These are phyloP conservation scores for Cinara cedri DNA, from an alignment of 2,888 invertebrate genomes.

Conservation along the genomic window DNA sequence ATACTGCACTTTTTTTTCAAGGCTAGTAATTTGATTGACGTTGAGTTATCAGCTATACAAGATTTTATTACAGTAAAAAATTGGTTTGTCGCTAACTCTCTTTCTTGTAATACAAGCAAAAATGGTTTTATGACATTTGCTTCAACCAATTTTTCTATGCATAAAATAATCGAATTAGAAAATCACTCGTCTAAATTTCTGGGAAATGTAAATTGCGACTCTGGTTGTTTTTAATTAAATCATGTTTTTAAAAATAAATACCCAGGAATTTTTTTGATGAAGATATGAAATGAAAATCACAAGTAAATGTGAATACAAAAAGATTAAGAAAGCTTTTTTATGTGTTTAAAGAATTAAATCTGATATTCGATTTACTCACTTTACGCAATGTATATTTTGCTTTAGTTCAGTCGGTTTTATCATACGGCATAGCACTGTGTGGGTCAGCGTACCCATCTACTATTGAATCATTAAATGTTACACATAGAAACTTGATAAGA, in stretches of 20 bases:
- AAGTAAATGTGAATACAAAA: slow-evolving; percentile 16
- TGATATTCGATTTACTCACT: not conserved
- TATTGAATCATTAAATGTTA: no score
- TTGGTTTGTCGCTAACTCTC: not conserved
- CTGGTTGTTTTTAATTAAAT: slow-evolving; percentile 22
- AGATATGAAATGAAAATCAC: slow-evolving; percentile 14
- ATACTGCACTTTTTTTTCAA: no score
- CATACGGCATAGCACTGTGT: no score
- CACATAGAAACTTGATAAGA: no score
- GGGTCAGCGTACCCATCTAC: no score
- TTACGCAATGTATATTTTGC: not conserved
- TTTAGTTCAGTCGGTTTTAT: not conserved
- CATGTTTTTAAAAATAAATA: not conserved
- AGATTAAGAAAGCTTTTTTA: slow-evolving; percentile 11
- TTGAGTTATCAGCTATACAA: no score
- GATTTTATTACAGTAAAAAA: no score
- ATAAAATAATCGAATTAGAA: not conserved
- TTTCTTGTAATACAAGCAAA: not conserved
- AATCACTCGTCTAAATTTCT: not conserved
- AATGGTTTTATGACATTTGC: not conserved
- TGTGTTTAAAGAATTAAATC: slow-evolving; percentile 24
- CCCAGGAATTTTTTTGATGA: not conserved
- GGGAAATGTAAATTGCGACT: not conserved
- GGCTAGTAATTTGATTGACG: no score
- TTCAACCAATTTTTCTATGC: not conserved